phyloP scores from a whole-genome alignment of 2,797 vertebrate species.

The Scomberomorus guttatus region DNA sequence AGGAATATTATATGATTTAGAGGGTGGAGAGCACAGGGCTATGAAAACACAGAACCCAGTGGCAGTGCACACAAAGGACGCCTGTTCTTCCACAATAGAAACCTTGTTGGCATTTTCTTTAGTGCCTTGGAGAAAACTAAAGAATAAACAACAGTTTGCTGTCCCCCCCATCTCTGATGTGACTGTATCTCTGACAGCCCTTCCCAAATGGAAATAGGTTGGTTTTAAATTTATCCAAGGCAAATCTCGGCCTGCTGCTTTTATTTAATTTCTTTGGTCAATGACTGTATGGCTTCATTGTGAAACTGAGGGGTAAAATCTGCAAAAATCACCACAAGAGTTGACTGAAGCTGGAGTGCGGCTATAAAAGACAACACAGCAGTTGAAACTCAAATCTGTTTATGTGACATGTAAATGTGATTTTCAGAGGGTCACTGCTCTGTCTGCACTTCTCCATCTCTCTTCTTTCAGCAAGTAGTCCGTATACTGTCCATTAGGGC shows the following conservation, averaged over 20 bases:
- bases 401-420: conserved; percentile 51
- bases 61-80: conserved; percentile 77
- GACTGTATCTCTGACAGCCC: conserved; percentile 59
- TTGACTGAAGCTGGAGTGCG: conserved; percentile 54
- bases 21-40: conserved; percentile 73
- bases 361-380: conserved; percentile 50
- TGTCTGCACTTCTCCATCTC: neutral
- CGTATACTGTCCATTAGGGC: too few species aligned
- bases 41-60: conserved; percentile 70
- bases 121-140: conserved; percentile 59
- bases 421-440: conserved; percentile 37
- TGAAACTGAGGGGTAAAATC: conserved; percentile 29
- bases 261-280: conserved; percentile 35
- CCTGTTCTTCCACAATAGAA: conserved; percentile 83
- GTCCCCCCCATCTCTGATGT: conserved; percentile 52
- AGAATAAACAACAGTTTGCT: conserved; percentile 80
- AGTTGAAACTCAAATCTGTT: conserved; percentile 39
- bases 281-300: conserved; percentile 23
- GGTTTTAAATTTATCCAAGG: conserved; percentile 44
- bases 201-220: conserved; percentile 59
- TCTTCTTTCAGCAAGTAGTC: neutral
- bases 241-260: conserved; percentile 33
- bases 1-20: conserved; percentile 80
- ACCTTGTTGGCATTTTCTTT: conserved; percentile 76
- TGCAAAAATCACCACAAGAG: conserved; percentile 30